Percentiles rank a stretch among this genome's conserved stretches.
phyloP scores from a whole-genome alignment of 2,113 vertebrate genomes.

The Dipodomys merriami region DNA sequence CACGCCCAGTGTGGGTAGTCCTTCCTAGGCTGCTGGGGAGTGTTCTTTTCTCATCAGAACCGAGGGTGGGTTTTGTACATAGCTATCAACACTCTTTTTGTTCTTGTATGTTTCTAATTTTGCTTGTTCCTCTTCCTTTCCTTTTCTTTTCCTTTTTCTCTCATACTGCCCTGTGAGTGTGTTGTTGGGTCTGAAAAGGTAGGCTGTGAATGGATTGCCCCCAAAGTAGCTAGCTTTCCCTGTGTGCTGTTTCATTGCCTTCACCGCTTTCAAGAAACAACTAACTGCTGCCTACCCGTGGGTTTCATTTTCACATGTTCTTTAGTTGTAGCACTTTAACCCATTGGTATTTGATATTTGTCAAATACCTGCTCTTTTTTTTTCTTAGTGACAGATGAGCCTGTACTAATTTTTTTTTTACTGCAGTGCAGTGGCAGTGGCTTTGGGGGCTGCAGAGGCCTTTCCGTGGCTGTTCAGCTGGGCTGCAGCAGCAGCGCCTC shows the following conservation, averaged over 20 bases:
- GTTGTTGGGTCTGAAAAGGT: slow-evolving; percentile 99
- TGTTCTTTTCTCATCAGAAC: neutral
- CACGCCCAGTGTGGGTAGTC: neutral
- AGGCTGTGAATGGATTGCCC: slow-evolving; percentile 86
- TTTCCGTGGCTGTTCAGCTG: neutral
- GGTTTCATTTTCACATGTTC: neutral
- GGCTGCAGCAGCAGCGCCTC: neutral
- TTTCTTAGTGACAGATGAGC: neutral
- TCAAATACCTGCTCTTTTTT: slow-evolving; percentile 65
- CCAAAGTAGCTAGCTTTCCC: slow-evolving; percentile 75
- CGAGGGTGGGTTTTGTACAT: neutral
- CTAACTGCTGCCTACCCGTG: slow-evolving; percentile 78
- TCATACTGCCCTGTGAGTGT: slow-evolving; percentile 97
- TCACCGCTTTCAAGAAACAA: slow-evolving; percentile 71
- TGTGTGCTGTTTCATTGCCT: slow-evolving; percentile 73
- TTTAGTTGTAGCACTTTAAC: slow-evolving; percentile 62
- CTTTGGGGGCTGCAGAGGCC: neutral
- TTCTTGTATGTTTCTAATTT: slow-evolving; percentile 87
- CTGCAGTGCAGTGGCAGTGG: neutral
- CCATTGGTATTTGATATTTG: slow-evolving; percentile 72
- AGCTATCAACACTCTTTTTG: slow-evolving; percentile 87
- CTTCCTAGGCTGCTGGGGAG: no score
- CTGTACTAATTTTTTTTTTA: neutral
- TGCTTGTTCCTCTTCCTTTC: slow-evolving; percentile 84
- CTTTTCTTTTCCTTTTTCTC: slow-evolving; percentile 84